Evolutionary conservation across 2,888 invertebrate genomes (phyloP).

Genomic region (Agrilus cyanescens): DNA sequence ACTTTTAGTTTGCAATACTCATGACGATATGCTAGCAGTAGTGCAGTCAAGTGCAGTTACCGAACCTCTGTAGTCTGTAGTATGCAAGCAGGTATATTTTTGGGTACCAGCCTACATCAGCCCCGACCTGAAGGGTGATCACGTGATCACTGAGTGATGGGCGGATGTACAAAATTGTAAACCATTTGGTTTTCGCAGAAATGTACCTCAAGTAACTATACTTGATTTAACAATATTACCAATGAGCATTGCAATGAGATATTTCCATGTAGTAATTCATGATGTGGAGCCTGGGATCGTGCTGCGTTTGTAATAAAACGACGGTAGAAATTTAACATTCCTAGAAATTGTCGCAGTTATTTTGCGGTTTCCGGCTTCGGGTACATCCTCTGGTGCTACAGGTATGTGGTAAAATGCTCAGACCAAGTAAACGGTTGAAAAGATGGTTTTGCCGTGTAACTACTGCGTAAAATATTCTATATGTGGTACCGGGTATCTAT

Average conservation of each 20-base stretch:
- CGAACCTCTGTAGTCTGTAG: no score
- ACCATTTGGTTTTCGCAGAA: no score
- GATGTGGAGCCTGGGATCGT: conserved; percentile 24
- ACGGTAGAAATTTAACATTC: conserved; percentile 29
- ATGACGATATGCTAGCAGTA: no score
- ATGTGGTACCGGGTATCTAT: conserved; percentile 31
- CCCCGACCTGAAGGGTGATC: no score
- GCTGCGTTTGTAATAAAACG: conserved; percentile 27
- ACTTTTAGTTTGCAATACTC: no score
- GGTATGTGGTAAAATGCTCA: conserved; percentile 32
- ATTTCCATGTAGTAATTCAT: conserved; percentile 18
- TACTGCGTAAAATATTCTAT: conserved; percentile 25
- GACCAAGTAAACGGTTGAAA: conserved; percentile 25
- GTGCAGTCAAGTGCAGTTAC: no score
- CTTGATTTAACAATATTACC: no score
- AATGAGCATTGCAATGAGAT: conserved; percentile 18
- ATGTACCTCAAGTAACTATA: no score
- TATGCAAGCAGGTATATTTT: no score
- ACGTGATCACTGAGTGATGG: no score
- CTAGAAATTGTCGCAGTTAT: conserved; percentile 24
- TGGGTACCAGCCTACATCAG: no score
- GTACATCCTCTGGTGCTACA: conserved; percentile 21
- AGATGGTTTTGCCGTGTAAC: conserved; percentile 20
- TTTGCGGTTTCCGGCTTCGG: conserved; percentile 20
- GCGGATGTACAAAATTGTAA: no score